Conservation (phyloP, 2,888 invertebrate genomes). For the Torymus auratus region DNA sequence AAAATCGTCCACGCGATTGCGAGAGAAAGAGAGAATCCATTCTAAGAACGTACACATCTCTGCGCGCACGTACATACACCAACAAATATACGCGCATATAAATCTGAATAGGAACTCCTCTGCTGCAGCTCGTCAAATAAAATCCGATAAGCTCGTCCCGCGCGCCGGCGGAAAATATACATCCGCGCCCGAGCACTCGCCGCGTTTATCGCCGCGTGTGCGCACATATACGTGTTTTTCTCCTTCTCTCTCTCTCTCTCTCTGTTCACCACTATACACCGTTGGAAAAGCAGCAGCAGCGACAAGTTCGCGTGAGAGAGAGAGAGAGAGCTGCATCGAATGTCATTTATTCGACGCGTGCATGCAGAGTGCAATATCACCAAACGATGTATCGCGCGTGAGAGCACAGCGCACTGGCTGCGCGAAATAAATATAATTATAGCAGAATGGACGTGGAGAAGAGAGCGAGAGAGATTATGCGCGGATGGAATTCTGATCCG, state of each 20-base stretch:
- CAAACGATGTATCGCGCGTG: not conserved
- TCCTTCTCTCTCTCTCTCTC: no score
- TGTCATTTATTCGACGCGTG: conserved; percentile 41
- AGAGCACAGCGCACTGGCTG: not conserved
- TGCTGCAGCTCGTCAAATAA: conserved; percentile 33
- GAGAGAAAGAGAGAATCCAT: conserved; percentile 2
- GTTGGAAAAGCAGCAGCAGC: conserved; percentile 1
- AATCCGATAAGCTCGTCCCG: conserved; percentile 40
- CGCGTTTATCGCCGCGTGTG: conserved; percentile 27
- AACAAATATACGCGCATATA: no score
- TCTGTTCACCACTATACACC: not conserved
- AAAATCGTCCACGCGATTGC: conserved; percentile 25
- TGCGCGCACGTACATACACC: not conserved
- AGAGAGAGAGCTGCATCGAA: not conserved
- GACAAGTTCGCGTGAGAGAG: conserved; percentile 10
- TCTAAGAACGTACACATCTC: not conserved
- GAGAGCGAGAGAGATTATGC: no score
- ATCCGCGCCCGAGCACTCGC: not conserved
- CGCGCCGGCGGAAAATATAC: conserved; percentile 34
- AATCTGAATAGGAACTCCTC: no score
- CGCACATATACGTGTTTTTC: not conserved
- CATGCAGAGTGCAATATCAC: not conserved
- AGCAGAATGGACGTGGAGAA: no score
- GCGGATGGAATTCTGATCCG: no score
- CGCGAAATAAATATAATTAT: no score